Conservation (phyloP, 2,113 vertebrate species). For the Dryoscopus gambensis region DNA sequence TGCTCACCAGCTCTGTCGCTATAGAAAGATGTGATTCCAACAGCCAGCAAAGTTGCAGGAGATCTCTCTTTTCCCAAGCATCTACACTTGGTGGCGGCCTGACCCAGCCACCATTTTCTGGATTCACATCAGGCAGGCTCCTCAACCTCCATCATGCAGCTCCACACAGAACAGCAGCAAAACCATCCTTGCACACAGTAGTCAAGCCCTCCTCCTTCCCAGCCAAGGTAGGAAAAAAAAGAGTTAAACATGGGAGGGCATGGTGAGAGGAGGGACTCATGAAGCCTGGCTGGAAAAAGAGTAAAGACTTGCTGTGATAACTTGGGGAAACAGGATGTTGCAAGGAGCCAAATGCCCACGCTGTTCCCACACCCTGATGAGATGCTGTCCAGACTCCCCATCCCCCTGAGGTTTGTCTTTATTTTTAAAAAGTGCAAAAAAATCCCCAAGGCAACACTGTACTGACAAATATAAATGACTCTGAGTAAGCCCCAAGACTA, state of each 20-base stretch:
- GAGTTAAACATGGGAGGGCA: neutral
- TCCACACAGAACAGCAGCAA: neutral
- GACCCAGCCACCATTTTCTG: neutral
- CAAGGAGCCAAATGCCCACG: slow-evolving; percentile 52
- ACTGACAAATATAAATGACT: slow-evolving; percentile 43
- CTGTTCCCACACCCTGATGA: slow-evolving; percentile 36
- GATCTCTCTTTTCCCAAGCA: neutral
- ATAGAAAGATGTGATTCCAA: neutral
- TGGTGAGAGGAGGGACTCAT: neutral
- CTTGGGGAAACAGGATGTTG: slow-evolving; percentile 24
- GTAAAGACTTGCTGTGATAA: neutral
- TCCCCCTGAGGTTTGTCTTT: slow-evolving; percentile 39
- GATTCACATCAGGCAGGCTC: neutral
- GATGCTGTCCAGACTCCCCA: neutral
- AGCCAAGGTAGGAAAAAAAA: neutral
- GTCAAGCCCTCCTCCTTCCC: neutral
- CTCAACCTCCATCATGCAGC: neutral
- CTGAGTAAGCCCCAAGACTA: slow-evolving; percentile 14
- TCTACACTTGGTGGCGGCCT: neutral
- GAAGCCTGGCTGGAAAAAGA: neutral
- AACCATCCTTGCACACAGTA: neutral
- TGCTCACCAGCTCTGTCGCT: neutral
- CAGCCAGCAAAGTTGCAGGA: neutral
- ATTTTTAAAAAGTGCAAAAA: slow-evolving; percentile 54
- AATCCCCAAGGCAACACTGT: slow-evolving; percentile 2